Evolutionary conservation across 2,113 vertebrate genomes (phyloP), one percentile per base, ranked within the genome.

Genomic region (Tretioscincus oriximinensis): DNA sequence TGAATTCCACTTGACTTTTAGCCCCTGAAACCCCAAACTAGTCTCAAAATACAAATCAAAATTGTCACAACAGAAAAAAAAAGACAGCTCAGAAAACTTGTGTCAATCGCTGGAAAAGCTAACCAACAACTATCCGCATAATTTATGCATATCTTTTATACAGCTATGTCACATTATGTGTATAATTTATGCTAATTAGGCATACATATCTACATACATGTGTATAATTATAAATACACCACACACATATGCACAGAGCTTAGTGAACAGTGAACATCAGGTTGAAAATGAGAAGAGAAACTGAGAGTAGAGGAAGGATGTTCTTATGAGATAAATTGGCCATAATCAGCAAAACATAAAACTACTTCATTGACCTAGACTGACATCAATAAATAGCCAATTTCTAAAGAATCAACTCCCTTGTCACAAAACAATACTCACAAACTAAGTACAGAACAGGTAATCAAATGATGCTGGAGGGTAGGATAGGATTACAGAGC

Each of bases 371-470:
- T 89, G 91, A 89, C 87, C 81, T 87, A 5, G 67, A 75, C 76
- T 92, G 90, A 86, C 92, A 88, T 77, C 89, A 88, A 88, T 92
- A 94, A 93, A 88, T 88, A 88, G 90, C 84, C 90, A 93, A 94
- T 92, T 86, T 85, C 88, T 91, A 80, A 92, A 93, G 90, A 89
- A 92, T 93, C 92, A 90, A 85, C 91, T 92, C 83, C 77, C 81
- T 93, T 83, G 11, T 92, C 89, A 86, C 83, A 90, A 90, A 92
- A 95, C 83, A 94, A 94, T 90, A 88, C 89, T 69, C 18, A 68
- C 73, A 85, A 91, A 92, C 91, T 89, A 92, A 91, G 86, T 77
- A 78, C 79, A 91, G 82, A 12, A 31, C 51, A 78, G 89, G 88
- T 85, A 91, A 87, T 91, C 85, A 89, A 93, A 90, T 89, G 88